These are phyloP conservation scores for Phocides pigmalion DNA, from an alignment of 1,140 invertebrate species.

Conservation along the genomic window DNA sequence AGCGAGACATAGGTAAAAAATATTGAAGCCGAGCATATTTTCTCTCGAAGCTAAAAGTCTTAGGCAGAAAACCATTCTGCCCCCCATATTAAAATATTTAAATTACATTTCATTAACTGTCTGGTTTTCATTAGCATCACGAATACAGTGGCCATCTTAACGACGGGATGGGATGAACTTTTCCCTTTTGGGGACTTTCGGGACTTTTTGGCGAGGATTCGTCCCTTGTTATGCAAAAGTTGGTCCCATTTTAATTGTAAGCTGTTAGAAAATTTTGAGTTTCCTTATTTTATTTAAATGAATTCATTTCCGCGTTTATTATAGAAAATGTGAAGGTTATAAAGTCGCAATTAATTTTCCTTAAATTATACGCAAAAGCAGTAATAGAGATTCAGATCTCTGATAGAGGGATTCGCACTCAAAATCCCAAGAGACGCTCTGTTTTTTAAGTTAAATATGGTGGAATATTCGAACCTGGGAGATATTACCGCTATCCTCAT, in stretches of 20 bases:
- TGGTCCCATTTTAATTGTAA: conserved; percentile 1
- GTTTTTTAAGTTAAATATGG: no score
- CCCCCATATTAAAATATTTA: conserved; percentile 26
- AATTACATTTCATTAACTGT: conserved; percentile 33
- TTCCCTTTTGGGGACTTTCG: conserved; percentile 9
- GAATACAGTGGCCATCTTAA: conserved; percentile 14
- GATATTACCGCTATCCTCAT: no score
- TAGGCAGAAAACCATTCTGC: not conserved
- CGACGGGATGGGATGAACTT: conserved; percentile 13
- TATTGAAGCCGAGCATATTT: not conserved
- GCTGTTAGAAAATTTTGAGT: conserved; percentile 2
- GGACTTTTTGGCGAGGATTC: conserved; percentile 5
- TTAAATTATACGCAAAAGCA: not conserved
- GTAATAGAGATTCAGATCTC: no score
- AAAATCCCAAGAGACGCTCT: no score
- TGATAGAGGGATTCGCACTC: no score
- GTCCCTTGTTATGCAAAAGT: conserved; percentile 11
- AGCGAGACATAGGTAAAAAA: no score
- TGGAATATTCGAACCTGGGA: no score
- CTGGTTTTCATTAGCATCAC: conserved; percentile 29
- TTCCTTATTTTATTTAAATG: not conserved
- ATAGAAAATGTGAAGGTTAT: not conserved
- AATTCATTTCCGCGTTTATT: not conserved
- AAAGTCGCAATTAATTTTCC: not conserved
- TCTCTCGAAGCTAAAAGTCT: not conserved